A percentile compares a stretch with the other conserved stretches of the same genome.
These are phyloP conservation scores for Ciconia nigra DNA, from an alignment of 2,797 vertebrate species.

Conservation along the genomic window DNA sequence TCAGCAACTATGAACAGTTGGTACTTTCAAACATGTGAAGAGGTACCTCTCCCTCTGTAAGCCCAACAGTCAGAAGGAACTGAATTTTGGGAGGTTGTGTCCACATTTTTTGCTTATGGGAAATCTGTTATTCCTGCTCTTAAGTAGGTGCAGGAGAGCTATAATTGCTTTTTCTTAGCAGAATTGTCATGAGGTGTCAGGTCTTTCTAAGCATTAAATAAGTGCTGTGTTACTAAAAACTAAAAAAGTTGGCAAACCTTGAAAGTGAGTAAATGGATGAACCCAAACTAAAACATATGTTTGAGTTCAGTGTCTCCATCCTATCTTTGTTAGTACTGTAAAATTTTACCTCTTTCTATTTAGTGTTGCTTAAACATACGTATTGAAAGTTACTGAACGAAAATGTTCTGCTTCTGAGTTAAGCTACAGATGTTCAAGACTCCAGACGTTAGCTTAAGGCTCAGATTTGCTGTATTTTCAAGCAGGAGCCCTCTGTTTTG, in stretches of 20 bases:
- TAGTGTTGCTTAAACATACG: background rate
- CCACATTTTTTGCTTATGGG: background rate
- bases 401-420: background rate
- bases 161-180: background rate
- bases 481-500: background rate
- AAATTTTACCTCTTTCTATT: background rate
- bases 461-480: background rate
- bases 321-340: background rate
- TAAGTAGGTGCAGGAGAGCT: background rate
- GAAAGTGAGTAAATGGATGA: background rate
- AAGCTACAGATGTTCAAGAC: background rate
- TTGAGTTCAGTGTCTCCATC: background rate
- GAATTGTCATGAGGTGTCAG: background rate
- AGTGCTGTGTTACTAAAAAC: background rate
- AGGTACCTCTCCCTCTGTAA: background rate
- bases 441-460: conserved; percentile 23
- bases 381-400: background rate
- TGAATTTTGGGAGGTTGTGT: background rate
- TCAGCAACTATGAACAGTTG: background rate
- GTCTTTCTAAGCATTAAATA: background rate
- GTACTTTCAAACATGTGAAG: background rate
- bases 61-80: background rate
- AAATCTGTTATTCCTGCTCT: background rate
- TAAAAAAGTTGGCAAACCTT: background rate
- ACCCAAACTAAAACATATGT: background rate